These are phyloP conservation scores for Acyrthosiphon pisum DNA, from an alignment of 1,140 invertebrate species.

Conservation along the genomic window DNA sequence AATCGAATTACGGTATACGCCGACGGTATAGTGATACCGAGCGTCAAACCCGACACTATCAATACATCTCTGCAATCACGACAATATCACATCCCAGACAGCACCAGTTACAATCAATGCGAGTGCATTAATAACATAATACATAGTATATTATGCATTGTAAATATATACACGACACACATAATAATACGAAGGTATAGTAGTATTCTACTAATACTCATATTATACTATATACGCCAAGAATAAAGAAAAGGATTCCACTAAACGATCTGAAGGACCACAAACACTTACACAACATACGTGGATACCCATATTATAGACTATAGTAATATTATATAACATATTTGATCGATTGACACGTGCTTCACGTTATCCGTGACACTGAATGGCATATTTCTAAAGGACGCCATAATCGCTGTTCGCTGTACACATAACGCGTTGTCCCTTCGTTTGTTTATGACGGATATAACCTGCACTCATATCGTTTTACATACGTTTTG, in stretches of 20 bases:
- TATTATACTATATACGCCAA: too few species aligned
- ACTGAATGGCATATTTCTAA: neutral
- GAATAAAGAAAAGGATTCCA: neutral
- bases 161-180: neutral
- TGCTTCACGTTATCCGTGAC: neutral
- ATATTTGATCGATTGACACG: neutral
- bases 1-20: neutral
- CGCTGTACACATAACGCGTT: neutral
- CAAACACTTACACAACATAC: neutral
- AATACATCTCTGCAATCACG: neutral
- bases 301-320: neutral
- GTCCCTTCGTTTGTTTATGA: neutral
- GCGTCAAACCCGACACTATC: too few species aligned
- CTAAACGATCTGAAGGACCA: neutral
- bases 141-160: neutral
- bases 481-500: neutral
- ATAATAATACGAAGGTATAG: neutral
- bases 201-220: neutral
- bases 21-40: neutral
- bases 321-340: neutral
- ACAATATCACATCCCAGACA: neutral
- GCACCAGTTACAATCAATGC: neutral
- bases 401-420: neutral
- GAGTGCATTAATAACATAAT: neutral
- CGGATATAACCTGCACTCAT: neutral